These are phyloP conservation scores for Luscinia megarhynchos DNA, from an alignment of 2,797 vertebrate genomes.

Conservation along the genomic window DNA sequence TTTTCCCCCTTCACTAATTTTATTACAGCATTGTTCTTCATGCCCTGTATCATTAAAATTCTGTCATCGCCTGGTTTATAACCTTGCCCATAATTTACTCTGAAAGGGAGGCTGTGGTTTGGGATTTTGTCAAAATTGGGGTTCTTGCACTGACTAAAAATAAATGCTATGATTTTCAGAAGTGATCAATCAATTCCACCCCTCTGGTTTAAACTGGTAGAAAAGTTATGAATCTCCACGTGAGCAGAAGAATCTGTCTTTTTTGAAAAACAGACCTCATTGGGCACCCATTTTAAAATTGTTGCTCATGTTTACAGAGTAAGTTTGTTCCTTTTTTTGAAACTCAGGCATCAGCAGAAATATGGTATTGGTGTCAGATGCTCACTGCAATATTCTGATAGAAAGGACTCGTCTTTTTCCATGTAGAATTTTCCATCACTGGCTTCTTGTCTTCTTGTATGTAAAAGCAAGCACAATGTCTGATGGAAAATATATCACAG, in stretches of 20 bases:
- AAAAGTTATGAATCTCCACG: background rate
- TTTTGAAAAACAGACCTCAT: background rate
- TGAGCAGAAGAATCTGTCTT: background rate
- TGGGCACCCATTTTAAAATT: background rate
- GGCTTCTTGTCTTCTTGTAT: background rate
- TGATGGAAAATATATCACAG: background rate
- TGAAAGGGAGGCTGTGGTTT: background rate
- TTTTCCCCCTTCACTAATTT: background rate
- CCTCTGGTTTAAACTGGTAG: background rate
- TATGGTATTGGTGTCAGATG: background rate
- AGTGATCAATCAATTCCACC: background rate
- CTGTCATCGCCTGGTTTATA: conserved; percentile 31
- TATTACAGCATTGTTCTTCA: conserved; percentile 25
- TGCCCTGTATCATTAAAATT: conserved; percentile 45
- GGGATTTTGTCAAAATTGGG: background rate
- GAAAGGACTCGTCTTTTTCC: background rate
- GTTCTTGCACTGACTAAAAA: background rate
- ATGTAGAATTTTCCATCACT: background rate
- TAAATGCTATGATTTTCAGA: background rate
- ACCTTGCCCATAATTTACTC: conserved; percentile 7
- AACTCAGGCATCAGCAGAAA: background rate
- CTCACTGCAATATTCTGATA: background rate
- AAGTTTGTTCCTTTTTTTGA: background rate
- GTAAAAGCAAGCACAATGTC: background rate
- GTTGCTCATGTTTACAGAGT: background rate